phyloP scores from a whole-genome alignment of 2,113 vertebrate species.

The Zosterops hypoxanthus region DNA sequence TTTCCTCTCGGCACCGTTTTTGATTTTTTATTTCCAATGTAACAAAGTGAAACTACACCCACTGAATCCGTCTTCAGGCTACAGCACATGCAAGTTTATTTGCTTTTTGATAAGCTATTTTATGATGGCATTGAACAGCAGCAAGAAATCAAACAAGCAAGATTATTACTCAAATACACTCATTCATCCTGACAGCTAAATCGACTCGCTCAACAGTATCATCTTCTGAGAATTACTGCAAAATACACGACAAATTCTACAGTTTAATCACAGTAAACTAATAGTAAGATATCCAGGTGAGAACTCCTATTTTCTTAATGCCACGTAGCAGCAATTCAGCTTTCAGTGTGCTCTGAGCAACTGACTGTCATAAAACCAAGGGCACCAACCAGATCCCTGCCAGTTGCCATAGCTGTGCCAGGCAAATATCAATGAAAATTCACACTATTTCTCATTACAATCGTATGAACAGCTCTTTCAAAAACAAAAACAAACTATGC shows the following conservation, averaged over 20 bases:
- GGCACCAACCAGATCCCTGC: neutral
- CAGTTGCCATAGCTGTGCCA: neutral
- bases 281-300: neutral
- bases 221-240: neutral
- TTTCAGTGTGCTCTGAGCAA: neutral
- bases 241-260: neutral
- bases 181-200: neutral
- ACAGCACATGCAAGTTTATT: neutral
- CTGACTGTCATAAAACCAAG: neutral
- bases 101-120: neutral
- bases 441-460: neutral
- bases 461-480: fast-evolving
- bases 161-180: neutral
- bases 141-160: slow-evolving; percentile 6
- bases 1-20: neutral
- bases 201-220: neutral
- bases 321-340: neutral
- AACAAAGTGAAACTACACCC: neutral
- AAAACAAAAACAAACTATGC: neutral
- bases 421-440: neutral
- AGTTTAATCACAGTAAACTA: neutral
- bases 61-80: neutral
- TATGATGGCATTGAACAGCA: neutral
- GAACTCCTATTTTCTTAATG: neutral
- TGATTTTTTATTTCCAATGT: neutral